Evolutionary conservation across 2,888 invertebrate genomes (phyloP).

Genomic region (Campaea margaritaria): DNA sequence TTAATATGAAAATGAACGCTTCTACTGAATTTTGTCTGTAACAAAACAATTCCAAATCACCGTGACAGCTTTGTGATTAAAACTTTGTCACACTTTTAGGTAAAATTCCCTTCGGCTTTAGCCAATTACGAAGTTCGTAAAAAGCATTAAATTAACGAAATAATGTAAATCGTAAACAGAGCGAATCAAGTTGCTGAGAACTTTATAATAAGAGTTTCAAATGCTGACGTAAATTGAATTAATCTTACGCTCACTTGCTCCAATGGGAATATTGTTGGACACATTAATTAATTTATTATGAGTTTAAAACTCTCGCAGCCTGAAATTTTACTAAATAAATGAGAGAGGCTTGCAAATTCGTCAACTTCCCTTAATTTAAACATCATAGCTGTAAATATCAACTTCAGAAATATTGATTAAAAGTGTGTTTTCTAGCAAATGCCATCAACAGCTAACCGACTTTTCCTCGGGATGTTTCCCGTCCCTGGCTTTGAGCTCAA

Average conservation of each 20-base stretch:
- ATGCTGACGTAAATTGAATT: background rate
- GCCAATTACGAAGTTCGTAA: constrained; percentile 26
- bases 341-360: no score
- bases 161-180: constrained; percentile 34
- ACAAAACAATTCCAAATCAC: background rate
- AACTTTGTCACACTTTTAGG: constrained; percentile 13
- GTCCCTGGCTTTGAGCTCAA: no score
- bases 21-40: no score
- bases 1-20: no score
- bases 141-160: constrained; percentile 23
- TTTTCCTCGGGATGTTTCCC: no score
- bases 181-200: constrained; percentile 12
- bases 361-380: no score
- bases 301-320: background rate
- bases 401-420: no score
- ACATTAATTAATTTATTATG: background rate
- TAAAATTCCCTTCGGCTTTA: constrained; percentile 21
- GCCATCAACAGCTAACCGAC: no score
- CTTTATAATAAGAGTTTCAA: constrained; percentile 15
- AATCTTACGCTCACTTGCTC: background rate
- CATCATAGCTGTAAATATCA: no score
- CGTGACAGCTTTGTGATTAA: constrained; percentile 1
- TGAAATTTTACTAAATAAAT: background rate
- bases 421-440: no score
- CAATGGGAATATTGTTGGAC: background rate